phyloP scores from a whole-genome alignment of 2,113 vertebrate genomes.

The Trematomus loennbergii region DNA sequence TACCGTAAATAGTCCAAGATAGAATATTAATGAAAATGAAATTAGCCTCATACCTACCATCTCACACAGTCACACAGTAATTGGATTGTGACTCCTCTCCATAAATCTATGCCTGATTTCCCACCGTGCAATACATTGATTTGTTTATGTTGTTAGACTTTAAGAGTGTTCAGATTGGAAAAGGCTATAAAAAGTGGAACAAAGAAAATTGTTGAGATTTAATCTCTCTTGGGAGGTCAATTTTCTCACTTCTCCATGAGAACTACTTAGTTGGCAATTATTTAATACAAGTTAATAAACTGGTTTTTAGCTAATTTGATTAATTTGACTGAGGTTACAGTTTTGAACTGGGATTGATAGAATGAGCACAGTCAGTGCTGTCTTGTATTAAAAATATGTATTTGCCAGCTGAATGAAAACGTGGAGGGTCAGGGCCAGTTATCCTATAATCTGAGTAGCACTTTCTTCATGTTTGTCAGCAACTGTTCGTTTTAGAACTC shows the following conservation, averaged over 20 bases:
- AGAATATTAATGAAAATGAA: slow-evolving; percentile 79
- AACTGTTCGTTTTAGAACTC: neutral
- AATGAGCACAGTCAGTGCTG: neutral
- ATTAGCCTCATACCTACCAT: slow-evolving; percentile 68
- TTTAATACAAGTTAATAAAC: slow-evolving; percentile 26
- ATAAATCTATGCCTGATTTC: slow-evolving; percentile 58
- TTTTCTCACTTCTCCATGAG: slow-evolving; percentile 7
- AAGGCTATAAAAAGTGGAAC: slow-evolving; percentile 22
- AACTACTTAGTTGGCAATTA: slow-evolving; percentile 10
- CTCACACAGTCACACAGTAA: slow-evolving; percentile 59
- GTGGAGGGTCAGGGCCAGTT: neutral
- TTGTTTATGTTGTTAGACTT: slow-evolving; percentile 33
- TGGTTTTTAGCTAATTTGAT: neutral
- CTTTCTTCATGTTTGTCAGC: neutral
- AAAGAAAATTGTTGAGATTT: slow-evolving; percentile 31
- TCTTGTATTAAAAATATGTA: slow-evolving; percentile 4
- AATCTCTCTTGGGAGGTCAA: slow-evolving; percentile 21
- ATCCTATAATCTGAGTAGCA: neutral
- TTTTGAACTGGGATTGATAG: slow-evolving; percentile 10
- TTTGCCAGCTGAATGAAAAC: neutral
- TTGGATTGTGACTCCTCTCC: slow-evolving; percentile 43
- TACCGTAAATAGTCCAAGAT: slow-evolving; percentile 50
- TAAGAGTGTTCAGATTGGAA: slow-evolving; percentile 17
- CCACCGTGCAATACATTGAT: slow-evolving; percentile 30
- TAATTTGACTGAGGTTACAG: slow-evolving; percentile 2